These are phyloP conservation scores for Pomphorhynchus laevis DNA, from an alignment of 1,140 invertebrate species.

Conservation along the genomic window DNA sequence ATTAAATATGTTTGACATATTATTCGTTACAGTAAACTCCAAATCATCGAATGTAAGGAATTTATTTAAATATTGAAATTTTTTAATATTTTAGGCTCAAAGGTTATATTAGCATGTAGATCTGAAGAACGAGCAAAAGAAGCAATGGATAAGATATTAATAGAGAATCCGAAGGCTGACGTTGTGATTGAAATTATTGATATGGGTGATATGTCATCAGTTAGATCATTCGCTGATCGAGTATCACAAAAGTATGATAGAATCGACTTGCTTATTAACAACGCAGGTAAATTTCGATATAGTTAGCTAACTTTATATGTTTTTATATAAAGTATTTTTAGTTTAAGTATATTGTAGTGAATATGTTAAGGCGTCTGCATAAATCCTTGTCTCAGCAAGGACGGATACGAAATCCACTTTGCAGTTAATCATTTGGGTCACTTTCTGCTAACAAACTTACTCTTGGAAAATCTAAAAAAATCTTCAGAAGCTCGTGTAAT, in stretches of 20 bases:
- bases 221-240: conserved; percentile 15
- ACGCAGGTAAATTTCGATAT: conserved; percentile 15
- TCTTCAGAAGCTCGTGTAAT: conserved; percentile 13
- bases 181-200: conserved; percentile 12
- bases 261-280: conserved; percentile 29
- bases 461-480: conserved; percentile 15
- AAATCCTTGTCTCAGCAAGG: conserved; percentile 28
- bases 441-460: conserved; percentile 35
- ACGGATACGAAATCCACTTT: conserved; percentile 47
- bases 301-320: conserved; percentile 13
- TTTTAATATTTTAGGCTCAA: conserved; percentile 27
- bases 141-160: conserved; percentile 26
- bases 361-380: conserved; percentile 1
- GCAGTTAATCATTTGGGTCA: conserved; percentile 55
- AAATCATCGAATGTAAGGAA: no score
- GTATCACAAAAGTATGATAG: conserved; percentile 14
- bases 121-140: conserved; percentile 20
- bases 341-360: neutral
- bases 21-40: no score
- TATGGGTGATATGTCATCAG: conserved; percentile 13
- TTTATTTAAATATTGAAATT: no score
- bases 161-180: conserved; percentile 16
- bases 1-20: no score
- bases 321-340: conserved; percentile 14
- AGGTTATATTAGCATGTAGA: conserved; percentile 35